Evolutionary conservation across 2,113 vertebrate species (phyloP).

Genomic region (Forbesichthys papilliferus): DNA sequence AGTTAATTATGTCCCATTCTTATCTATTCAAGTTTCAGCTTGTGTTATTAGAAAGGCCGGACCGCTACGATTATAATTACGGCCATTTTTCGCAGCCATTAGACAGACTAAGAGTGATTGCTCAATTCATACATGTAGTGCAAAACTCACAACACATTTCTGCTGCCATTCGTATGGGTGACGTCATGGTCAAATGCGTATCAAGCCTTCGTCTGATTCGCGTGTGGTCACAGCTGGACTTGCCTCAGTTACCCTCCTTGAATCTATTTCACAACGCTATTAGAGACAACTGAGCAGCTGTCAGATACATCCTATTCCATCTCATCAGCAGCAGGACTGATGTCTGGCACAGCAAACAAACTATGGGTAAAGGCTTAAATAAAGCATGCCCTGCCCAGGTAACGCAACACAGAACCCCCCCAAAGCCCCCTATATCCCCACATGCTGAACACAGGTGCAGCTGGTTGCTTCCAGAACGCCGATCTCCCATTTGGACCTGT

Average conservation of each 20-base stretch:
- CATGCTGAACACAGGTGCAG: constrained; percentile 51
- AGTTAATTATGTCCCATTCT: neutral
- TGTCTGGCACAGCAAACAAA: constrained; percentile 76
- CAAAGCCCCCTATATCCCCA: constrained; percentile 2
- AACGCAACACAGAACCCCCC: constrained; percentile 35
- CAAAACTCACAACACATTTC: neutral
- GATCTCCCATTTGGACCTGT: constrained; percentile 49
- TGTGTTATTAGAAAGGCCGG: neutral
- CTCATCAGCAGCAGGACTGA: constrained; percentile 74
- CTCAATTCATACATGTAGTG: constrained; percentile 11
- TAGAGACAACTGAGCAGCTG: constrained; percentile 69
- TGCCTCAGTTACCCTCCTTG: constrained; percentile 59
- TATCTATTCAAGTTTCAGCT: neutral
- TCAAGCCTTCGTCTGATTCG: constrained; percentile 54
- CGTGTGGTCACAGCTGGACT: constrained; percentile 69
- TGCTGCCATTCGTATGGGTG: constrained; percentile 35
- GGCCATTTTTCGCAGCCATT: constrained; percentile 4
- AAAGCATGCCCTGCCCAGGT: constrained; percentile 69
- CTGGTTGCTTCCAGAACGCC: constrained; percentile 63
- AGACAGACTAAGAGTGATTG: neutral
- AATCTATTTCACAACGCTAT: constrained; percentile 74
- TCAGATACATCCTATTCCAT: constrained; percentile 71
- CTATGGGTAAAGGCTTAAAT: constrained; percentile 72
- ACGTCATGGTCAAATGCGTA: constrained; percentile 49
- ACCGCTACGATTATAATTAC: neutral